phyloP scores from a whole-genome alignment of 2,888 invertebrate species.

The Tiphia femorata region DNA sequence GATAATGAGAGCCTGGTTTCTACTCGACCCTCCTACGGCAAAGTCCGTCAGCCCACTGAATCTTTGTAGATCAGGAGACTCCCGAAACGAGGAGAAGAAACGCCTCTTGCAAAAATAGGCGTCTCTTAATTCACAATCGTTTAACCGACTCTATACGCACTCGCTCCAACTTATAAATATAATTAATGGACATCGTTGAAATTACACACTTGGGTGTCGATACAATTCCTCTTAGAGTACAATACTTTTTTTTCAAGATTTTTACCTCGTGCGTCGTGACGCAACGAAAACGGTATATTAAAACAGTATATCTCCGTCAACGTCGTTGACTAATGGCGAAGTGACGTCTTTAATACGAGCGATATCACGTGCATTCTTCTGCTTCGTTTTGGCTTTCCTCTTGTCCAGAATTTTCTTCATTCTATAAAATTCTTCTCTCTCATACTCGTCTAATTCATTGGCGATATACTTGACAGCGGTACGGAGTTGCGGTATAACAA shows the following conservation, averaged over 20 bases:
- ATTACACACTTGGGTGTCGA: too few relatives aligned
- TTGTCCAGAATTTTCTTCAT: conserved; percentile 71
- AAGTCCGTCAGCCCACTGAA: conserved; percentile 4
- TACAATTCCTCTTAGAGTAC: too few relatives aligned
- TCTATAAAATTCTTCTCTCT: conserved; percentile 74
- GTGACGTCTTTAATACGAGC: too few relatives aligned
- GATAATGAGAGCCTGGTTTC: conserved; percentile 40
- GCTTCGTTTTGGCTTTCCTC: too few relatives aligned
- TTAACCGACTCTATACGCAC: too few relatives aligned
- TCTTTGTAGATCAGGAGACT: conserved; percentile 6
- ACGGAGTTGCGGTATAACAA: conserved; percentile 76
- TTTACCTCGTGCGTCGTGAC: too few relatives aligned
- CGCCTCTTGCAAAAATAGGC: neutral
- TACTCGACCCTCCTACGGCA: conserved; percentile 12
- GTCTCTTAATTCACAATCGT: too few relatives aligned
- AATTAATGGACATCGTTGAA: too few relatives aligned
- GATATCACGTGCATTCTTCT: too few relatives aligned
- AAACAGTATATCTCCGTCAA: conserved; percentile 71
- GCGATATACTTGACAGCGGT: conserved; percentile 74
- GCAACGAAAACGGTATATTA: conserved; percentile 3
- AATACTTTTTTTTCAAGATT: too few relatives aligned
- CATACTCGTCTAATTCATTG: conserved; percentile 76
- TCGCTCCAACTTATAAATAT: too few relatives aligned
- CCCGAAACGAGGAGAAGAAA: conserved; percentile 6
- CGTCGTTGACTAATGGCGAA: conserved; percentile 66